Evolutionary conservation across 2,113 vertebrate genomes (phyloP), one percentile per base, ranked within the genome.

Genomic region (Notarius lentiginosus): DNA sequence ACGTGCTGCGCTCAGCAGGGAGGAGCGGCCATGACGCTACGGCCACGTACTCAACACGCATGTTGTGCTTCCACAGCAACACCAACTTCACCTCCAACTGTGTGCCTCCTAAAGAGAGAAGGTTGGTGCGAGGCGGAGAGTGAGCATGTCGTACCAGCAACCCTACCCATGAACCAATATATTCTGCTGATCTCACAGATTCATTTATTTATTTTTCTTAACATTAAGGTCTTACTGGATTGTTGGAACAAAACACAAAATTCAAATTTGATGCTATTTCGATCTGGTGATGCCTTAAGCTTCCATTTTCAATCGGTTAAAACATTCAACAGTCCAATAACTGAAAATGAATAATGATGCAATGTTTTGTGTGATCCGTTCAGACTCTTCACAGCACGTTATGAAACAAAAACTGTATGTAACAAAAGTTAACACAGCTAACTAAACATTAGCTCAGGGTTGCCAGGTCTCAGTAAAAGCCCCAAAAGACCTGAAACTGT

Each of bases 51-150:
- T 99, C 98, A 0, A 99, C 97, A 61, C 97, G 96, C 97, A 99
- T 99, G 94, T 99, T 99, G 93, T 99, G 98, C 87, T 99, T 99
- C 98, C 98, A 99, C 2, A 99, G 93, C 85, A 99, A 89, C 70
- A 99, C 96, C 51, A 99, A 94, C 88, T 99, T 99, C 88, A 99
- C 97, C 91, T 99, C 98, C 90, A 99, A 94, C 90, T 98, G 97
- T 87, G 96, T 95, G 30, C 97, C 97, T 83, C 97, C 98, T 98
- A 34, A 89, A 55, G 47, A 18, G 1, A 24, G 10, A 68, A 11
- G 72, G 1, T 63, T 24, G 70, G 66, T 87, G 1, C 60, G 41
- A 56, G 27, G 4, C 17, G 68, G 11, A 53, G 7, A 27, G 10
- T 68, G 0, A 82, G 24, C 6, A 15, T 51, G 75, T 55, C 51